A percentile compares a stretch with the other conserved stretches of the same genome.
Evolutionary conservation across 2,797 vertebrate genomes (phyloP).

Genomic region (Hyperoplus lanceolatus): DNA sequence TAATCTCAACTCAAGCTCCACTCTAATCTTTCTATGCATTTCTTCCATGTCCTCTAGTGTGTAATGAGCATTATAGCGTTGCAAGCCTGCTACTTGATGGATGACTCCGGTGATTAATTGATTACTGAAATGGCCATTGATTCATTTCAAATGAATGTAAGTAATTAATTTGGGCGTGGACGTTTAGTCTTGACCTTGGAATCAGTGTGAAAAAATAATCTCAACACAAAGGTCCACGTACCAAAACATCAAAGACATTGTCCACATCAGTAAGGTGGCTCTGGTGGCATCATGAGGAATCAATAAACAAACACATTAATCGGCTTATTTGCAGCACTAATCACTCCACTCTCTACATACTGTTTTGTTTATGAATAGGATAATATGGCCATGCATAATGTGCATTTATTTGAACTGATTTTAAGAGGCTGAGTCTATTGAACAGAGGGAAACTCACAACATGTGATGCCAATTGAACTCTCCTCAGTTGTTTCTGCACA

Average conservation of each 20-base stretch:
- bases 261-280: background rate
- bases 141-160: constrained; percentile 27
- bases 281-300: background rate
- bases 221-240: background rate
- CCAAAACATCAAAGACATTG: background rate
- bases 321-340: background rate
- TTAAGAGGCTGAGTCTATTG: background rate
- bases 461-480: constrained; percentile 54
- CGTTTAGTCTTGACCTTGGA: constrained; percentile 34
- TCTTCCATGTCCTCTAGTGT: background rate
- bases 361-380: background rate
- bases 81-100: constrained; percentile 22
- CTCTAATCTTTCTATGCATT: background rate
- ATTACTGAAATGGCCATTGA: constrained; percentile 21
- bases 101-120: constrained; percentile 23
- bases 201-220: constrained; percentile 1
- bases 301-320: background rate
- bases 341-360: background rate
- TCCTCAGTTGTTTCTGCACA: constrained; percentile 40
- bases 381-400: background rate
- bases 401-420: background rate
- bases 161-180: constrained; percentile 16
- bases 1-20: too few species aligned
- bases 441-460: constrained; percentile 36
- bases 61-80: constrained; percentile 22